A percentile compares a stretch with the other conserved stretches of the same genome.
phyloP scores from a whole-genome alignment of 2,113 vertebrate genomes.

The Lagopus muta region DNA sequence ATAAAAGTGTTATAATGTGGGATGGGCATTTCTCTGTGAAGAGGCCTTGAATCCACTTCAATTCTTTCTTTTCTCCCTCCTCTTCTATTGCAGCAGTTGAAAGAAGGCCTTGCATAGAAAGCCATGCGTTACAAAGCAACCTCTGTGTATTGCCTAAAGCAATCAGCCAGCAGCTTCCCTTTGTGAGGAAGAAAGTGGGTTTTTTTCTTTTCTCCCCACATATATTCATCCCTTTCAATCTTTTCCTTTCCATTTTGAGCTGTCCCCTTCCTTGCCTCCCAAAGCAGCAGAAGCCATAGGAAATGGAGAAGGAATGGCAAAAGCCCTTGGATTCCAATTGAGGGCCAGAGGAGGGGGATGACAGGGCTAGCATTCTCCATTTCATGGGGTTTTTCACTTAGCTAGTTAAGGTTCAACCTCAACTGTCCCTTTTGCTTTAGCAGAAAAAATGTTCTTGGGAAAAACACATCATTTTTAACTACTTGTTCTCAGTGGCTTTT shows the following conservation, averaged over 20 bases:
- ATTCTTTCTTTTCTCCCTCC: slow-evolving; percentile 25
- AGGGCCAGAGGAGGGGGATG: background rate
- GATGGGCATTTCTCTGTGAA: slow-evolving; percentile 1
- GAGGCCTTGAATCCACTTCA: slow-evolving; percentile 31
- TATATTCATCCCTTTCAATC: slow-evolving; percentile 13
- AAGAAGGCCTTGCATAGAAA: slow-evolving; percentile 43
- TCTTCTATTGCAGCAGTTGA: slow-evolving; percentile 43
- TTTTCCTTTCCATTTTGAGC: slow-evolving; percentile 10
- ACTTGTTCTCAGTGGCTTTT: background rate
- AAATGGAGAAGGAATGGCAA: background rate
- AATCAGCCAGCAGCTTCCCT: slow-evolving; percentile 43
- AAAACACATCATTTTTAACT: background rate
- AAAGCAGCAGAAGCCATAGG: background rate
- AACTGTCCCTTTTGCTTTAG: background rate
- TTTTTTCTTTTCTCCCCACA: slow-evolving; percentile 15
- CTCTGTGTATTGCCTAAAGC: slow-evolving; percentile 50
- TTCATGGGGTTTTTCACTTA: background rate
- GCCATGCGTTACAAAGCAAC: slow-evolving; percentile 33
- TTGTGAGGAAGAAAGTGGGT: slow-evolving; percentile 9
- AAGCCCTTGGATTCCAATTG: background rate
- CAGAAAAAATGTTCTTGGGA: background rate
- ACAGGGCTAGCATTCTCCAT: background rate
- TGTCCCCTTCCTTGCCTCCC: background rate
- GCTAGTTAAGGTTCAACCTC: background rate
- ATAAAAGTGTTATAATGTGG: slow-evolving; percentile 20